Base-by-base conservation (phyloP, 2,113 vertebrate species). In the Silurus asotus region DNA sequence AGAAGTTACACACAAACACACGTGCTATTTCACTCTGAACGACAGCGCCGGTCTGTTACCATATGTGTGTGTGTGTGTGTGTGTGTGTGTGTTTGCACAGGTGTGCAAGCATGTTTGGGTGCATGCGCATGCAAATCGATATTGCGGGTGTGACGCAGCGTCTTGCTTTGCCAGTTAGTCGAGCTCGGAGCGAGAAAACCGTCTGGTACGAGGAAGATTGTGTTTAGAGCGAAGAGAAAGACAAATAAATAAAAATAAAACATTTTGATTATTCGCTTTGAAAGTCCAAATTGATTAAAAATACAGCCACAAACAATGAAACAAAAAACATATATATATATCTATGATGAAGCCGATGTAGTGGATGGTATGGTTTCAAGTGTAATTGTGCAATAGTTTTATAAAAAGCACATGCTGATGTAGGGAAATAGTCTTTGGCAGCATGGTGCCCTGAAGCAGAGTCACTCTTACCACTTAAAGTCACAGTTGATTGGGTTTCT, bases 81-180 rank as follows among this genome's bases (percentile, higher is more conserved):
- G 56, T 53, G 75, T 28, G 56, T 3, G 28, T 7, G 53, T 81
- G 79, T 81, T 81, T 64, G 45, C 61, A 64, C 61, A 81, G 79
- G 59, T 74, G 74, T 64, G 83, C 23, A 17, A 19, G 55, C 61
- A 45, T 64, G 59, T 62, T 62, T 62, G 45, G 58, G 59, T 81
- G 78, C 76, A 8, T 58, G 25, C 3, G 55, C 37, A 81, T 81
- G 79, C 58, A 62, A 48, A 49, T 8, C 8, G 20, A n/a, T 45
- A 25, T 4, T 45, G 59, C 14, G 55, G 25, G 55, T 45, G 55
- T 78, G 76, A 58, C 58, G 3, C 6, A 20, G n/a, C 17, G 37
- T 25, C 61, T 49, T 15, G 23, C 58, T 64, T 9, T 59, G 56
- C 77, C 77, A 59, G 77, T 79, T 79, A 59, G 77, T 59, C 77